Evolutionary conservation across 2,888 invertebrate species (phyloP).

Genomic region (Schrankia costaestrigalis): DNA sequence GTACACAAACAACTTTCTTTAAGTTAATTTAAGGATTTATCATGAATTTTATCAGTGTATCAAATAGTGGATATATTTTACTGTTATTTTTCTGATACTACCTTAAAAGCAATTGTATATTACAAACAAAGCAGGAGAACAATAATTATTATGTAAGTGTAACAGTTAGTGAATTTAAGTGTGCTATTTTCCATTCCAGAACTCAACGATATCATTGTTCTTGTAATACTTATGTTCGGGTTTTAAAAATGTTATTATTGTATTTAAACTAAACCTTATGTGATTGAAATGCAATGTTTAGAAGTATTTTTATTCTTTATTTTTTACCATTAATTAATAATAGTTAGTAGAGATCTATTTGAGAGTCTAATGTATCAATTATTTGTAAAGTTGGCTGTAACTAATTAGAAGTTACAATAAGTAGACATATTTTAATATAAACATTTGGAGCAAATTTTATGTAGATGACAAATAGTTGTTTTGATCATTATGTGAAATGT

Average conservation of each 20-base stretch:
- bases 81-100: slow-evolving; percentile 78
- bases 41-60: slow-evolving; percentile 70
- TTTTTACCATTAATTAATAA: slow-evolving; percentile 79
- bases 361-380: slow-evolving; percentile 82
- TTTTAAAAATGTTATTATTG: slow-evolving; percentile 79
- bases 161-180: slow-evolving; percentile 81
- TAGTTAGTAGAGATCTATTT: slow-evolving; percentile 81
- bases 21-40: slow-evolving; percentile 70
- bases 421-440: slow-evolving; percentile 81
- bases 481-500: slow-evolving; percentile 79
- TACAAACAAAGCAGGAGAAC: slow-evolving; percentile 80
- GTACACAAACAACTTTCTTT: slow-evolving; percentile 64
- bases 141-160: slow-evolving; percentile 80
- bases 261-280: slow-evolving; percentile 80
- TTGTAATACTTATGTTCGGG: slow-evolving; percentile 79
- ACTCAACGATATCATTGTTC: slow-evolving; percentile 80
- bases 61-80: slow-evolving; percentile 72
- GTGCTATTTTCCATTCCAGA: slow-evolving; percentile 81
- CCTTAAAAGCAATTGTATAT: slow-evolving; percentile 77
- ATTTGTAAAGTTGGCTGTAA: slow-evolving; percentile 82
- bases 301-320: slow-evolving; percentile 81
- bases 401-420: slow-evolving; percentile 80
- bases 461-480: slow-evolving; percentile 79
- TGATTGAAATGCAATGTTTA: slow-evolving; percentile 82
- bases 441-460: slow-evolving; percentile 80